Conservation (phyloP, 2,113 vertebrate species). For the Hylia prasina region DNA sequence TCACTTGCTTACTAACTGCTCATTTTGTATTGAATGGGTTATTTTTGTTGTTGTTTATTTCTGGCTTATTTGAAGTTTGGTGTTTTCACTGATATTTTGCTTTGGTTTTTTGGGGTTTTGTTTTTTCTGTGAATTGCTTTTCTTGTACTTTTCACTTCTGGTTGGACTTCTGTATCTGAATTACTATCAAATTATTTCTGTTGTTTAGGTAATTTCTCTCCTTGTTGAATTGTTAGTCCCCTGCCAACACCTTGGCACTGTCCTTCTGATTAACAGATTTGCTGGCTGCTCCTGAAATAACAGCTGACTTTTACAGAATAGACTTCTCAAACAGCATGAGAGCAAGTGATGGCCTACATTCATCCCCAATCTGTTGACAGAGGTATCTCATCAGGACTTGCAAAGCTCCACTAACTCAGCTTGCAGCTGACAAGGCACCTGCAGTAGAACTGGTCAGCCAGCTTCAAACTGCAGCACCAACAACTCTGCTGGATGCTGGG, state of each 20-base stretch:
- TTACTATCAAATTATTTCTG: not conserved
- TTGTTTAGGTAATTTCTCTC: not conserved
- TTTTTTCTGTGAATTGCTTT: not conserved
- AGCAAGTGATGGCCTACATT: not conserved
- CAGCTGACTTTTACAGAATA: not conserved
- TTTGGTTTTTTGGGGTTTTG: not conserved
- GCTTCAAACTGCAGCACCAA: not conserved
- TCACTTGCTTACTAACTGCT: not conserved
- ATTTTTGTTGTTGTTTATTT: not conserved
- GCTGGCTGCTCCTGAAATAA: not conserved
- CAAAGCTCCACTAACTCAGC: not conserved
- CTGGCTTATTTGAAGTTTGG: not conserved
- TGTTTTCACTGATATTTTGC: not conserved
- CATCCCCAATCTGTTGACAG: not conserved
- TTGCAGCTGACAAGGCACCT: not conserved
- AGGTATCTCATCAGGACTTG: not conserved
- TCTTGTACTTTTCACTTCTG: not conserved
- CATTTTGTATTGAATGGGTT: rapidly evolving
- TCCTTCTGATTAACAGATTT: not conserved
- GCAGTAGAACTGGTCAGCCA: not conserved
- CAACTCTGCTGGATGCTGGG: not conserved
- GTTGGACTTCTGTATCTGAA: not conserved
- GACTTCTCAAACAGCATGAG: not conserved
- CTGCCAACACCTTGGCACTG: not conserved
- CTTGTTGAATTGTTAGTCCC: not conserved